Evolutionary conservation across 1,140 invertebrate genomes (phyloP).

Genomic region (Lepidurus packardi): DNA sequence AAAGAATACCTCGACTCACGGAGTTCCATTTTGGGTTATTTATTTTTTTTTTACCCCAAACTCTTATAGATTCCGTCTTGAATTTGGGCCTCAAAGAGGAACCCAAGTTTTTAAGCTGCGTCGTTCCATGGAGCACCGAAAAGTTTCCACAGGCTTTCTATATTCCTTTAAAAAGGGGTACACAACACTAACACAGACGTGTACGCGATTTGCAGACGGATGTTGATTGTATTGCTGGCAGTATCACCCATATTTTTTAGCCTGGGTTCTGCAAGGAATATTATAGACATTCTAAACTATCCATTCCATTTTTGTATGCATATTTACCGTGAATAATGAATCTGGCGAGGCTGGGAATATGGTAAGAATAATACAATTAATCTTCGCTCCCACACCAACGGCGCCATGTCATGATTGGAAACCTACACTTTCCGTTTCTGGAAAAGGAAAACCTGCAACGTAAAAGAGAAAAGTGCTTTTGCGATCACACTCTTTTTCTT

Average conservation of each 20-base stretch:
- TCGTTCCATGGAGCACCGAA: not conserved
- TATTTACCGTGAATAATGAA: not conserved
- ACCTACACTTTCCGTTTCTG: not conserved
- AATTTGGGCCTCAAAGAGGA: not conserved
- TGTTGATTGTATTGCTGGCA: not conserved
- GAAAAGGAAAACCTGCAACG: not conserved
- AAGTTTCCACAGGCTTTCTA: not conserved
- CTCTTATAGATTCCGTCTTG: not conserved
- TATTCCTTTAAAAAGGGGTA: not conserved
- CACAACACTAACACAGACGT: not conserved
- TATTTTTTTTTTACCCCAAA: not conserved
- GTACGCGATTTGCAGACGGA: not conserved
- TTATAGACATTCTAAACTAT: not conserved
- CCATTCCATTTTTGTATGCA: not conserved
- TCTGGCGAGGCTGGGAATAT: not conserved
- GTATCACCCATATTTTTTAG: not conserved
- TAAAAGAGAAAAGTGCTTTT: conserved; percentile 7
- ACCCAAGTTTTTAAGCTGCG: not conserved
- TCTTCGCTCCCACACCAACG: not conserved
- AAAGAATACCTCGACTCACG: not conserved
- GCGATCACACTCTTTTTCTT: not conserved
- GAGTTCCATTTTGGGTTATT: not conserved
- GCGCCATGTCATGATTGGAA: not conserved
- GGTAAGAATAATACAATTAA: conserved; percentile 18
- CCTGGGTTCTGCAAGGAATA: not conserved